Percentiles rank a stretch among this genome's conserved stretches.
phyloP scores from a whole-genome alignment of 2,797 vertebrate species.

The Dromococcyx pavoninus region DNA sequence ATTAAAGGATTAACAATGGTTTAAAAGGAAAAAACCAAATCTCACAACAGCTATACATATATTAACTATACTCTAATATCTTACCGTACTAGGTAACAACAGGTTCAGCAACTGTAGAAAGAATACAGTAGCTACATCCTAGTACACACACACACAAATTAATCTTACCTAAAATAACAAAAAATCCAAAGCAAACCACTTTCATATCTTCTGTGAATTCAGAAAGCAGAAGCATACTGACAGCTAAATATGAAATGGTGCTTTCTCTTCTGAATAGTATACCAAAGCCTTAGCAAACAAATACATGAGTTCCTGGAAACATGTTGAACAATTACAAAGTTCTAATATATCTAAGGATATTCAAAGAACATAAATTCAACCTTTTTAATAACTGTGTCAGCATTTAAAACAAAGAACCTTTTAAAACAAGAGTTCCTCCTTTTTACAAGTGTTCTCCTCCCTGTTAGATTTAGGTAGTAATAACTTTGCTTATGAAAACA shows the following conservation, averaged over 20 bases:
- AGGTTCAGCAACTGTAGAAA: not conserved
- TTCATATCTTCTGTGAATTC: not conserved
- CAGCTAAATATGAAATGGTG: not conserved
- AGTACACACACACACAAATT: not conserved
- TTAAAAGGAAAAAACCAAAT: not conserved
- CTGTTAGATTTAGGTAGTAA: slow-evolving; percentile 44
- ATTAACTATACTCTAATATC: not conserved
- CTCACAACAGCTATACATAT: not conserved
- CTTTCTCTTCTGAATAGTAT: not conserved
- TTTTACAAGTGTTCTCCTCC: slow-evolving; percentile 39
- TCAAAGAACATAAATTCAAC: slow-evolving; percentile 37
- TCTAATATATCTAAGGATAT: slow-evolving; percentile 40
- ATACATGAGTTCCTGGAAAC: not conserved
- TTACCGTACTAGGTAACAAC: not conserved
- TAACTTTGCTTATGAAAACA: slow-evolving; percentile 55
- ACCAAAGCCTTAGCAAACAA: not conserved
- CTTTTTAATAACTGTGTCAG: slow-evolving; percentile 40
- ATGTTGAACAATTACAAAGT: not conserved
- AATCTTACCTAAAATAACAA: not conserved
- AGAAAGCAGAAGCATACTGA: not conserved
- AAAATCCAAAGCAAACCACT: not conserved
- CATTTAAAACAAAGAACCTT: slow-evolving; percentile 47
- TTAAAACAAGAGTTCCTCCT: slow-evolving; percentile 25
- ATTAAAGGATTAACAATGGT: not conserved
- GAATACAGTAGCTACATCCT: not conserved